Conservation (phyloP, 2,888 invertebrate genomes). For the Tachina fera region DNA sequence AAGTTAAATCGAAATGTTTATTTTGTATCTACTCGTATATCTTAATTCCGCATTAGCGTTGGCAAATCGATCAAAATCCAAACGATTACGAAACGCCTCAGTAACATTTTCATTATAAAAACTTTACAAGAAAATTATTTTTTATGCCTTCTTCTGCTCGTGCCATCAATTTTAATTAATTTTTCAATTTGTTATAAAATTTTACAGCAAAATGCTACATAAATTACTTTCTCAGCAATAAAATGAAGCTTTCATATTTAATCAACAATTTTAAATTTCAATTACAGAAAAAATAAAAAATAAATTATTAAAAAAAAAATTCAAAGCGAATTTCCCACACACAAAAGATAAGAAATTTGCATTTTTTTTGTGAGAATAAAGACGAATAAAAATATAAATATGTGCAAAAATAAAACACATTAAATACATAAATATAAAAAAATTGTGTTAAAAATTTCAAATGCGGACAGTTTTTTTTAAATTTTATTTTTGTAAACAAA, state of each 20-base stretch:
- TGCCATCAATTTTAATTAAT: constrained; percentile 36
- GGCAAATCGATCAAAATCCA: neutral
- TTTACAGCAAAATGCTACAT: constrained; percentile 36
- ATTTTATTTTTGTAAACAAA: constrained; percentile 40
- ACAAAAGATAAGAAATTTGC: constrained; percentile 36
- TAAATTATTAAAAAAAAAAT: constrained; percentile 23
- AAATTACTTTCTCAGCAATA: constrained; percentile 50
- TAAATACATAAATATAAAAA: constrained; percentile 25
- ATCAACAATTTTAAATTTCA: constrained; percentile 34
- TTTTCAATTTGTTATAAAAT: constrained; percentile 44
- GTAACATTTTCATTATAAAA: constrained; percentile 4
- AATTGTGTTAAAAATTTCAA: constrained; percentile 62
- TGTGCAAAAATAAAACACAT: constrained; percentile 4
- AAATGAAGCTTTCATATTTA: constrained; percentile 38
- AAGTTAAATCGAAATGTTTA: no score
- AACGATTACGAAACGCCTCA: neutral
- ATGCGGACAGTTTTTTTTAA: constrained; percentile 42
- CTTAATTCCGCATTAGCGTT: neutral
- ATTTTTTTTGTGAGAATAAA: neutral
- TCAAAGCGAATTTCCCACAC: constrained; percentile 36
- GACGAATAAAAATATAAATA: constrained; percentile 9
- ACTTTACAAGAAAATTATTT: neutral
- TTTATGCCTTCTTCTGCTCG: neutral
- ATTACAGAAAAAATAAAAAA: constrained; percentile 5
- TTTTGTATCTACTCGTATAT: no score